Evolutionary conservation across 37 sponge, comb jelly and placozoan genomes (phyloP).

Genomic region (Mnemiopsis leidyi): DNA sequence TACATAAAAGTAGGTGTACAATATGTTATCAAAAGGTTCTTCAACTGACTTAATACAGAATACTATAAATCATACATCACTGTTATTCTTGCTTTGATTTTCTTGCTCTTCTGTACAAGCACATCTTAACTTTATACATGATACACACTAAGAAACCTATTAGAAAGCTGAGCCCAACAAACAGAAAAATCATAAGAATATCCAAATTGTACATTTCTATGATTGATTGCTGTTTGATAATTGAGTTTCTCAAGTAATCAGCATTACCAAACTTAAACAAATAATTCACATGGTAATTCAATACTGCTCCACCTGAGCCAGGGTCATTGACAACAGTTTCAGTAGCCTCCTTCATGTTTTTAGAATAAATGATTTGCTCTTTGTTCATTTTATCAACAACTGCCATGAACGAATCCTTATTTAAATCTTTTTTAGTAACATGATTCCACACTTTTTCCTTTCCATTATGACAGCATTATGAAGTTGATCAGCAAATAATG

Average conservation of each 20-base stretch:
- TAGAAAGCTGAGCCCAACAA: background rate
- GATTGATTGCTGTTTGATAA: background rate
- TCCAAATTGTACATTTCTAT: background rate
- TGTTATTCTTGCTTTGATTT: background rate
- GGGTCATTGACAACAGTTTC: background rate
- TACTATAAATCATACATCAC: background rate
- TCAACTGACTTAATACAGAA: too few relatives aligned
- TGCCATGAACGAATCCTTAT: background rate
- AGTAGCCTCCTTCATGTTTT: background rate
- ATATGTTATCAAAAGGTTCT: too few relatives aligned
- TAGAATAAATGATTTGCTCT: background rate
- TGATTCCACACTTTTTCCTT: background rate
- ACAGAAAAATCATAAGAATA: background rate
- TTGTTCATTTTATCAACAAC: background rate
- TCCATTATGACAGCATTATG: background rate
- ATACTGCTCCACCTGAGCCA: background rate
- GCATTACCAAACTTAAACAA: background rate
- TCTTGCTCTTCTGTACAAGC: background rate
- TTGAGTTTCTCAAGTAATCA: background rate
- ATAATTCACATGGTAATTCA: background rate
- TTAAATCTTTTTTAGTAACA: background rate
- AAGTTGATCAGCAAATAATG: background rate
- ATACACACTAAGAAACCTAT: background rate
- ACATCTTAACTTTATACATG: background rate
- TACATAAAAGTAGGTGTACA: too few relatives aligned